These are phyloP conservation scores for Sinocyclocheilus maitianheensis DNA, from an alignment of 2,113 vertebrate species.

Conservation along the genomic window DNA sequence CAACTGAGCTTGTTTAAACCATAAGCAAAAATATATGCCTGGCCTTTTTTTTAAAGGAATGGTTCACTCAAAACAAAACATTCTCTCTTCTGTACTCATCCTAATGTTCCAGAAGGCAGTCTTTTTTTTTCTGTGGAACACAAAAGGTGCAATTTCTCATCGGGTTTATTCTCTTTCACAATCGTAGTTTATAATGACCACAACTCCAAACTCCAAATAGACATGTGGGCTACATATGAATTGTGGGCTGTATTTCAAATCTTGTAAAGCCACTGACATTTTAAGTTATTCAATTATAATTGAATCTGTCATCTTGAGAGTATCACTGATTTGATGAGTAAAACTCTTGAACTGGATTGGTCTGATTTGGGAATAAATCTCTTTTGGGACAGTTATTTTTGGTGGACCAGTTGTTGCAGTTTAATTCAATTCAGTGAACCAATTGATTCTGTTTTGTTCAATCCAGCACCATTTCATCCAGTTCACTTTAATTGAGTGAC, in stretches of 20 bases:
- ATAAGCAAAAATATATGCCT: not conserved
- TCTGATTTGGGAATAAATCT: not conserved
- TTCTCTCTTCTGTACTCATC: not conserved
- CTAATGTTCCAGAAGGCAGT: not conserved
- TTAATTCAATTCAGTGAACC: not conserved
- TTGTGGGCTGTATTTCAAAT: not conserved
- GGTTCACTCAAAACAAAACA: not conserved
- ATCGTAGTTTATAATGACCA: not conserved
- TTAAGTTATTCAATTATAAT: not conserved
- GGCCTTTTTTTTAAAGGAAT: not conserved
- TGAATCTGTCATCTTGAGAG: not conserved
- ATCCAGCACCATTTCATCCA: not conserved
- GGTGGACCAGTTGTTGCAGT: not conserved
- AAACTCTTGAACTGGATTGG: not conserved
- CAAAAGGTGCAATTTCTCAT: not conserved
- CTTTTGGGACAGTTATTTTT: no score
- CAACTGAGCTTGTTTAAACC: conserved; percentile 21
- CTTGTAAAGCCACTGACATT: not conserved
- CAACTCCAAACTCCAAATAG: not conserved
- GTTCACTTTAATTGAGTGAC: not conserved
- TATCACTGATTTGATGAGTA: not conserved
- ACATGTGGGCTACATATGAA: not conserved
- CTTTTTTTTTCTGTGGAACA: not conserved
- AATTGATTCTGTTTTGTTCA: not conserved
- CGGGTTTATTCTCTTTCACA: not conserved